Conservation (phyloP, 2,888 invertebrate species). For the Prenolepis imparis region DNA sequence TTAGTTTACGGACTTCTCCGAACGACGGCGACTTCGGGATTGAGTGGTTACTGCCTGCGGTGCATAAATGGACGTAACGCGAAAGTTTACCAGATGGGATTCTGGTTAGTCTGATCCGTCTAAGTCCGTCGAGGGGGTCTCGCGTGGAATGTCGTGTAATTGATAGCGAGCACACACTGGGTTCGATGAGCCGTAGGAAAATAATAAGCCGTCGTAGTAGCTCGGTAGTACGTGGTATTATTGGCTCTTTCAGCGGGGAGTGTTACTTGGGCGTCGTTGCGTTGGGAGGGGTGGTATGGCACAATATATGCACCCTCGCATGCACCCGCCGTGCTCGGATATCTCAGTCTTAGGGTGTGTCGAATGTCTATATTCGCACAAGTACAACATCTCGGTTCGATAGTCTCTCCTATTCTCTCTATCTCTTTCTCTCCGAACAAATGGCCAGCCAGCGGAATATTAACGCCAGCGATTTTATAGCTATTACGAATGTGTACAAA, state of each 20-base stretch:
- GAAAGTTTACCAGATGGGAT: constrained; percentile 84
- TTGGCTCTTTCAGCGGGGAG: constrained; percentile 78
- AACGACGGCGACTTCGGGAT: neutral
- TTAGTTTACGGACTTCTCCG: constrained; percentile 36
- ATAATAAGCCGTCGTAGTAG: constrained; percentile 84
- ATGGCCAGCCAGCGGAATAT: constrained; percentile 31
- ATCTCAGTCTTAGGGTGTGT: constrained; percentile 80
- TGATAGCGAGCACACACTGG: constrained; percentile 85
- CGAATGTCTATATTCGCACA: constrained; percentile 78
- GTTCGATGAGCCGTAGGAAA: constrained; percentile 86
- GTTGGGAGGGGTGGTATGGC: constrained; percentile 74
- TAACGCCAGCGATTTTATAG: constrained; percentile 24
- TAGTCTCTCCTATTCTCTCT: constrained; percentile 64
- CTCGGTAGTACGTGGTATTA: constrained; percentile 80
- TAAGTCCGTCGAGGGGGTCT: constrained; percentile 76
- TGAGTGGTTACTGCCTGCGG: constrained; percentile 61
- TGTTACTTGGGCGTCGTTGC: constrained; percentile 76
- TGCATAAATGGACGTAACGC: constrained; percentile 68
- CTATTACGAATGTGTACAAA: constrained; percentile 8
- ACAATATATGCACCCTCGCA: constrained; percentile 85
- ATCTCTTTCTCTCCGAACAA: constrained; percentile 57
- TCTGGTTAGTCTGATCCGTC: constrained; percentile 84
- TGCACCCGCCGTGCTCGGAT: constrained; percentile 78
- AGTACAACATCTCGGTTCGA: constrained; percentile 76
- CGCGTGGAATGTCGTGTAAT: constrained; percentile 84